These are phyloP conservation scores for Deilephila elpenor DNA, from an alignment of 2,888 invertebrate genomes.

Conservation along the genomic window DNA sequence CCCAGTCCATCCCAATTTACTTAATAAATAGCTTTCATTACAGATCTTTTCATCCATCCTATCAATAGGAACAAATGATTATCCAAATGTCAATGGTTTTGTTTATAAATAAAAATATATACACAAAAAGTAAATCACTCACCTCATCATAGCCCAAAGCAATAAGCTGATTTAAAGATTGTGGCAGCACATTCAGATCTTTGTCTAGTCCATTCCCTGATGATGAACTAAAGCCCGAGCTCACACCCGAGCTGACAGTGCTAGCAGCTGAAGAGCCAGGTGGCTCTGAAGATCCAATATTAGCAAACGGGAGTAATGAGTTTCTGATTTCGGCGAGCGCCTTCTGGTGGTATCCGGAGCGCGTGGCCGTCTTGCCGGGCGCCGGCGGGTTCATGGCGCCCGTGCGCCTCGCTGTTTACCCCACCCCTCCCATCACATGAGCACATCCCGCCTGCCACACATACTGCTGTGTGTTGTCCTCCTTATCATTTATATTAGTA, in stretches of 20 bases:
- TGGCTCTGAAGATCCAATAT: slow-evolving; percentile 85
- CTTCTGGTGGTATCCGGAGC: slow-evolving; percentile 93
- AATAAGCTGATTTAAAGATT: slow-evolving; percentile 87
- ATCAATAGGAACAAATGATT: no score
- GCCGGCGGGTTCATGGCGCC: slow-evolving; percentile 87
- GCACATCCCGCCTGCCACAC: slow-evolving; percentile 63
- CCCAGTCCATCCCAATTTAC: no score
- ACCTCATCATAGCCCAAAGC: slow-evolving; percentile 92
- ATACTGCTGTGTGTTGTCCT: slow-evolving; percentile 60
- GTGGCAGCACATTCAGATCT: slow-evolving; percentile 86
- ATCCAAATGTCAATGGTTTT: no score
- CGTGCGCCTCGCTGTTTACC: slow-evolving; percentile 77
- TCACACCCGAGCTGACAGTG: slow-evolving; percentile 86
- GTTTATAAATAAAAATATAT: slow-evolving; percentile 10
- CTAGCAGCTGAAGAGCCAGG: slow-evolving; percentile 90
- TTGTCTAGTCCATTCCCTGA: slow-evolving; percentile 86
- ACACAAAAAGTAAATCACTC: slow-evolving; percentile 43
- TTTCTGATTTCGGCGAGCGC: slow-evolving; percentile 94
- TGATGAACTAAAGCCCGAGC: slow-evolving; percentile 86
- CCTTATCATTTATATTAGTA: slow-evolving; percentile 48
- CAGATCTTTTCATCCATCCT: no score
- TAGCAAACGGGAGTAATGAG: slow-evolving; percentile 92
- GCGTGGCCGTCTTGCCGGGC: slow-evolving; percentile 87
- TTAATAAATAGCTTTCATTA: no score
- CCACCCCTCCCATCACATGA: slow-evolving; percentile 81